A percentile compares a stretch with the other conserved stretches of the same genome.
Conservation (phyloP, 1,140 invertebrate genomes). For the Cecropterus lyciades region DNA sequence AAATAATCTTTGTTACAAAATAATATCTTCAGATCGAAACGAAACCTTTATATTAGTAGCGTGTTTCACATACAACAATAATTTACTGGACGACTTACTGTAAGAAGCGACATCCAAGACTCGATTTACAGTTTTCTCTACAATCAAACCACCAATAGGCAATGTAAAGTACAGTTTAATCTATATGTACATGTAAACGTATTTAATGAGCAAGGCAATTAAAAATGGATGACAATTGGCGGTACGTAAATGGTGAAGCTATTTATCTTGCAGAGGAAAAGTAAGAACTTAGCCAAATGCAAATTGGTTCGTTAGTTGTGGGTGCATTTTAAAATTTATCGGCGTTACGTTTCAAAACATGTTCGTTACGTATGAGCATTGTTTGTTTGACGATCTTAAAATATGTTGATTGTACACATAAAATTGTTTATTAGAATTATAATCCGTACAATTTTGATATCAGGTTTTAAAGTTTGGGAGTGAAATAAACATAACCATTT, state of each 20-base stretch:
- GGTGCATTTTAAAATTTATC: slow-evolving; percentile 7
- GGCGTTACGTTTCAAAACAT: not conserved
- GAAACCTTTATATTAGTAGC: too few species aligned
- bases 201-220: slow-evolving; percentile 23
- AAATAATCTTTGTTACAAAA: too few species aligned
- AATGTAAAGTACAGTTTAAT: slow-evolving; percentile 18
- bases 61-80: too few species aligned
- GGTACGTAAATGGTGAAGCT: slow-evolving; percentile 14
- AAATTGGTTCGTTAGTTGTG: slow-evolving; percentile 24
- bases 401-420: too few species aligned
- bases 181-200: slow-evolving; percentile 11
- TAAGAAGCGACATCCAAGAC: too few species aligned
- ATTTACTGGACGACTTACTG: too few species aligned
- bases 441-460: too few species aligned
- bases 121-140: slow-evolving; percentile 13
- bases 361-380: not conserved
- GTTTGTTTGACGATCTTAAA: not conserved
- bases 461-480: too few species aligned
- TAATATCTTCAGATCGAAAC: too few species aligned
- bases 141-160: slow-evolving; percentile 24
- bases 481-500: too few species aligned
- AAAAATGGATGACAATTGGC: slow-evolving; percentile 32
- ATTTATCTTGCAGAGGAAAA: slow-evolving; percentile 27
- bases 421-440: too few species aligned
- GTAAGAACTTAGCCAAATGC: slow-evolving; percentile 27